These are phyloP conservation scores for Columba livia DNA, from an alignment of 2,113 vertebrate genomes.

Conservation along the genomic window DNA sequence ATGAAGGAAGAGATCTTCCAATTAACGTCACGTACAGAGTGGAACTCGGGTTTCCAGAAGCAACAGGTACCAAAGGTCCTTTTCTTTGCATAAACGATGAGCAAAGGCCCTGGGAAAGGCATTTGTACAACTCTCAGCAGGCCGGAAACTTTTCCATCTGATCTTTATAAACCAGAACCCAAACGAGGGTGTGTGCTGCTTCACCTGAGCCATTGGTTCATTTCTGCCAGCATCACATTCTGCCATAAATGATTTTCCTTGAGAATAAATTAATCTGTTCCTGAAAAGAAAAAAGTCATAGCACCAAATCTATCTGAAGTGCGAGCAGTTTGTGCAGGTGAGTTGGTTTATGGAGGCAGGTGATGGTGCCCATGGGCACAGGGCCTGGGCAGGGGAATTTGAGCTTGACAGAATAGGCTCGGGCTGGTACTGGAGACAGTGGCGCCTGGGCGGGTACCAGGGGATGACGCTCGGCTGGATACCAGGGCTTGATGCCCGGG, in stretches of 20 bases:
- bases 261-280: neutral
- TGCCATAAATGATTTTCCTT: neutral
- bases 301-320: rapidly evolving
- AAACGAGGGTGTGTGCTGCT: rapidly evolving
- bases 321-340: neutral
- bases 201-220: rapidly evolving
- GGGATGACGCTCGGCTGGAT: too few species aligned
- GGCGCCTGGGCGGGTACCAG: too few species aligned
- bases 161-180: rapidly evolving
- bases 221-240: rapidly evolving
- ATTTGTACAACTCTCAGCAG: neutral
- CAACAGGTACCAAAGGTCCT: neutral
- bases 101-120: neutral
- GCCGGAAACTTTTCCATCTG: neutral
- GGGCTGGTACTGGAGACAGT: too few species aligned
- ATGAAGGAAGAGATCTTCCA: neutral
- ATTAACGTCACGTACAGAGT: rapidly evolving
- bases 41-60: neutral
- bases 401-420: too few species aligned
- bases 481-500: too few species aligned
- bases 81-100: rapidly evolving
- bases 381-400: neutral
- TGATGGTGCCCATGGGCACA: rapidly evolving
- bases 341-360: rapidly evolving
- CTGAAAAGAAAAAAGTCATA: rapidly evolving